Conservation (phyloP, 2,797 vertebrate species). For the Columba guinea region DNA sequence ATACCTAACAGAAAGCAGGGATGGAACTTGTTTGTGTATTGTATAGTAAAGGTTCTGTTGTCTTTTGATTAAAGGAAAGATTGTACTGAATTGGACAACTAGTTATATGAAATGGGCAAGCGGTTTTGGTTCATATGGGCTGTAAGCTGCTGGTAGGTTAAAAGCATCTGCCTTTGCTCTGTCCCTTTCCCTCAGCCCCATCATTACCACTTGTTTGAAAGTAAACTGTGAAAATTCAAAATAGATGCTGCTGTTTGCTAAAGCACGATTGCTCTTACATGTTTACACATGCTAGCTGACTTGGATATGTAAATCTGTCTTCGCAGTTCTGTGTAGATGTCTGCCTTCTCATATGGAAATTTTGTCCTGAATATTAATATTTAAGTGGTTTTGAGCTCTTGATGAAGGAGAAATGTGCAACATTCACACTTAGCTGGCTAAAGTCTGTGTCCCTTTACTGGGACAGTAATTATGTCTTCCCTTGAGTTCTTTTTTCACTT, state of each 20-base stretch:
- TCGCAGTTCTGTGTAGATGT: not conserved
- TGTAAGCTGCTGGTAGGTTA: not conserved
- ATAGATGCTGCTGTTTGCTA: not conserved
- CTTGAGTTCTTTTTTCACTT: not conserved
- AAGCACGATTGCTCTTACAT: rapidly evolving
- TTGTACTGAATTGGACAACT: rapidly evolving
- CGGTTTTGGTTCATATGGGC: not conserved
- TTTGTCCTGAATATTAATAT: not conserved
- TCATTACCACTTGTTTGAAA: not conserved
- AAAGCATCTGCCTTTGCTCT: not conserved
- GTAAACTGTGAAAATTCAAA: not conserved
- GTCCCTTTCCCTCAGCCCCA: not conserved
- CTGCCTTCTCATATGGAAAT: not conserved
- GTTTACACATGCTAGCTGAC: not conserved
- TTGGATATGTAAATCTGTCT: not conserved
- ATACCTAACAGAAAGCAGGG: not conserved
- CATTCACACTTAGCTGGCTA: not conserved
- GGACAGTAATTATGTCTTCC: not conserved
- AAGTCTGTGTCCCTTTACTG: not conserved
- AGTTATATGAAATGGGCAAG: rapidly evolving
- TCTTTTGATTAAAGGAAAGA: not conserved
- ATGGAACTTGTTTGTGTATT: rapidly evolving
- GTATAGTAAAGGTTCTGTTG: not conserved
- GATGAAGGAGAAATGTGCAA: not conserved
- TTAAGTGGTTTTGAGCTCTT: not conserved